Evolutionary conservation across 2,113 vertebrate genomes (phyloP), one percentile per base, ranked within the genome.

Genomic region (Ursus arctos): DNA sequence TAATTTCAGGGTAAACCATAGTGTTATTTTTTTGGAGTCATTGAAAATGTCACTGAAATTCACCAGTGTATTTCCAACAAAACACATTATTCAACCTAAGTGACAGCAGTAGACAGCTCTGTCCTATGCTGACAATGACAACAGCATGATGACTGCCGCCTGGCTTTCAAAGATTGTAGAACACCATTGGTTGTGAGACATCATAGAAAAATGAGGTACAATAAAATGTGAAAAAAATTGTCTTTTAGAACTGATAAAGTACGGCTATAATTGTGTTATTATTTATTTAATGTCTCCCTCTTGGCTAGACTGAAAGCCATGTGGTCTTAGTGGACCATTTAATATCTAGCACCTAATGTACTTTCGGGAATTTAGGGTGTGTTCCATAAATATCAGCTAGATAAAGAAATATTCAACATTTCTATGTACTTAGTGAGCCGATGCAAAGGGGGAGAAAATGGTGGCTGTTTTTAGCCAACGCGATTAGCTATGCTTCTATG

Each of bases 21-120:
- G 0, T 72, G 0, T 71, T 63, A 43, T 55, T 18, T 55, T 91
- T 84, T 80, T 18, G 43, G 57, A 84, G 4, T 31, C 15, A 96
- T 88, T 80, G 61, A 61, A 67, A 97, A 55, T 61, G 26, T 77
- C 57, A 72, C 72, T 90, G 57, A n/a, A 81, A 80, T 69, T 80
- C 49, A 81, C 22, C 28, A 67, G 33, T 21, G 18, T 72, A 26
- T 81, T 89, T 92, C 22, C 40, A 74, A 51, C 47, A 72, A 72
- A 26, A 59, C 11, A 81, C 13, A 36, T 24, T 81, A 57, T n/a
- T 96, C 36, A 85, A 59, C 21, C 11, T 47, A 65, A 79, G 33
- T 33, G 85, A n/a, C 57, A 40, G 53, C 1, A 63, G 28, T 36
- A 19, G 49, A n/a, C 36, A 86, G n/a, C 19, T 72, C 13, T 40